Evolutionary conservation across 2,888 invertebrate genomes (phyloP).

Genomic region (Microchrysa polita): DNA sequence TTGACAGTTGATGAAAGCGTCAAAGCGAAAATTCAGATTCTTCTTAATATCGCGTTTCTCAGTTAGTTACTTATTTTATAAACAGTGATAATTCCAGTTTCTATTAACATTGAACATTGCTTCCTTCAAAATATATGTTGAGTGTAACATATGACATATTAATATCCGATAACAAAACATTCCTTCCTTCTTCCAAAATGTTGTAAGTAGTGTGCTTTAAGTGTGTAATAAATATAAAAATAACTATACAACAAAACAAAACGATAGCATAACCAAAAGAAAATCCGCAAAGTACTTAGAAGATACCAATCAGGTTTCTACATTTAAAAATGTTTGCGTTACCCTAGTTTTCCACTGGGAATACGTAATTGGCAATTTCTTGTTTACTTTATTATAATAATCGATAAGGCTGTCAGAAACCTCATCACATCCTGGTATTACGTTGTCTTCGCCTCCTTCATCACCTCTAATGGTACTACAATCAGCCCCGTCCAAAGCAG

Average conservation of each 20-base stretch:
- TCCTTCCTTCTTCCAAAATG: background rate
- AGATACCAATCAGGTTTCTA: constrained; percentile 33
- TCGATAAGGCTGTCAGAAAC: constrained; percentile 67
- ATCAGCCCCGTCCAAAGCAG: constrained; percentile 31
- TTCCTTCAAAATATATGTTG: too few relatives aligned
- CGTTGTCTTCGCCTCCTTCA: constrained; percentile 46
- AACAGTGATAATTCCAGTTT: too few relatives aligned
- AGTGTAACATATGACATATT: too few relatives aligned
- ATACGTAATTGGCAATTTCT: constrained; percentile 69
- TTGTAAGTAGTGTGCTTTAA: constrained; percentile 13
- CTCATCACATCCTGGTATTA: constrained; percentile 60
- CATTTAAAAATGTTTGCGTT: constrained; percentile 55
- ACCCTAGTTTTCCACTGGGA: constrained; percentile 72
- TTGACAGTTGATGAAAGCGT: too few relatives aligned
- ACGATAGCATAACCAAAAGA: constrained; percentile 43
- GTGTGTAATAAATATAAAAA: constrained; percentile 15
- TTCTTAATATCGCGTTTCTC: too few relatives aligned
- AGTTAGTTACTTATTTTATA: too few relatives aligned
- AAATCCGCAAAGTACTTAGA: constrained; percentile 51
- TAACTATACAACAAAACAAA: constrained; percentile 28
- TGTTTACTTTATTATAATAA: constrained; percentile 60
- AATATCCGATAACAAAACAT: too few relatives aligned
- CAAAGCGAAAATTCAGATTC: too few relatives aligned
- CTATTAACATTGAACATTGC: too few relatives aligned
- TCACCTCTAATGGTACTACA: constrained; percentile 50